phyloP scores from a whole-genome alignment of 2,113 vertebrate genomes.

The Mormoops blainvillei region DNA sequence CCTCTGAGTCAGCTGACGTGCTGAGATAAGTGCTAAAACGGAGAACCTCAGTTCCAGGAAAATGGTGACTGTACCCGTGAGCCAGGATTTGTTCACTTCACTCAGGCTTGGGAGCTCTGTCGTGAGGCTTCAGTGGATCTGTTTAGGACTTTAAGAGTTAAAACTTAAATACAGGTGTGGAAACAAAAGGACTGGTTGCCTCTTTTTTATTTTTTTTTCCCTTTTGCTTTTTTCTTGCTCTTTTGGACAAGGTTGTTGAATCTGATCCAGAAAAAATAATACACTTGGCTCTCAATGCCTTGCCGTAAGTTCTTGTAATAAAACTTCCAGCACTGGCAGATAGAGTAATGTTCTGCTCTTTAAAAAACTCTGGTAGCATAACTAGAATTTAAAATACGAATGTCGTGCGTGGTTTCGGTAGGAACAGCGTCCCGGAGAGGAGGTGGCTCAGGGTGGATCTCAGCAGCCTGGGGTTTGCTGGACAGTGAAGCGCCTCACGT shows the following conservation, averaged over 20 bases:
- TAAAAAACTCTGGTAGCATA: constrained; percentile 68
- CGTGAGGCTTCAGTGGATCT: constrained; percentile 32
- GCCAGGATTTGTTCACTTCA: not conserved
- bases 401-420: not conserved
- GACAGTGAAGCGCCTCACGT: not conserved
- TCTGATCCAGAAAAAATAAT: constrained; percentile 83
- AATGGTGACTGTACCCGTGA: not conserved
- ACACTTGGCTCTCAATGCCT: constrained; percentile 79
- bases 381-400: constrained; percentile 62
- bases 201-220: constrained; percentile 72
- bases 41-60: constrained; percentile 51
- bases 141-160: constrained; percentile 76
- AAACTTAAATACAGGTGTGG: constrained; percentile 82
- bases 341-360: constrained; percentile 69
- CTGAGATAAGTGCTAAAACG: constrained; percentile 45
- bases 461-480: not conserved
- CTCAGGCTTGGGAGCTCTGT: not conserved
- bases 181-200: constrained; percentile 77
- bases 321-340: constrained; percentile 82
- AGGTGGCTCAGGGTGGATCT: not conserved
- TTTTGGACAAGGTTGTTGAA: constrained; percentile 81
- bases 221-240: constrained; percentile 62
- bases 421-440: constrained; percentile 7
- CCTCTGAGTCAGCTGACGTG: constrained; percentile 31
- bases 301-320: constrained; percentile 80